Evolutionary conservation across 2,797 vertebrate species (phyloP).

Genomic region (Malacoctenus gilli): DNA sequence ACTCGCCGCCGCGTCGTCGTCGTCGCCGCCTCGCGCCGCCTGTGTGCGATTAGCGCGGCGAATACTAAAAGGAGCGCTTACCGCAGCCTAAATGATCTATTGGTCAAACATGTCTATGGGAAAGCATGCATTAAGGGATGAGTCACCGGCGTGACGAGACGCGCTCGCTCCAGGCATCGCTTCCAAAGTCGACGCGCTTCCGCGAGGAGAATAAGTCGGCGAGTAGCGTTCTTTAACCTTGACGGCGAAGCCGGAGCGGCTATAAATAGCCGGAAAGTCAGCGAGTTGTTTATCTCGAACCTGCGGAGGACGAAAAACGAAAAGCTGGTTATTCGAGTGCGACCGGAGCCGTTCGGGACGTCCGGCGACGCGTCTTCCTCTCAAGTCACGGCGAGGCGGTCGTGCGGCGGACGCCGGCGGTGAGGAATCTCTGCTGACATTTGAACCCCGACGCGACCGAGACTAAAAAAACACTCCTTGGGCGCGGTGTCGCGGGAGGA

Average conservation of each 20-base stretch:
- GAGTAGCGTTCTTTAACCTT: conserved; percentile 24
- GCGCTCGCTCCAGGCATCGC: conserved; percentile 16
- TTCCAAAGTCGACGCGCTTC: conserved; percentile 27
- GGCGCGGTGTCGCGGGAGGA: conserved; percentile 52
- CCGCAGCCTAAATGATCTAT: conserved; percentile 44
- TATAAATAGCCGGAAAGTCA: conserved; percentile 19
- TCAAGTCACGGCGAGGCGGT: too few relatives aligned
- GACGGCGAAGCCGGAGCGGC: conserved; percentile 7
- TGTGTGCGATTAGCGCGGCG: conserved; percentile 46
- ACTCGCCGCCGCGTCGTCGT: conserved; percentile 74
- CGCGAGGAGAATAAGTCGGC: conserved; percentile 15
- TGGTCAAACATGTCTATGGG: conserved; percentile 53
- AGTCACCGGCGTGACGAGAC: conserved; percentile 33
- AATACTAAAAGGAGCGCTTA: conserved; percentile 41
- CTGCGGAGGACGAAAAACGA: conserved; percentile 14
- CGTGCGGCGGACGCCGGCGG: too few relatives aligned
- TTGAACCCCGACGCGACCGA: conserved; percentile 36
- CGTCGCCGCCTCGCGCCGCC: conserved; percentile 60
- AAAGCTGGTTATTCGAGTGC: conserved; percentile 7
- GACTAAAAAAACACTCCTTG: conserved; percentile 46
- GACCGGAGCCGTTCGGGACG: conserved; percentile 19
- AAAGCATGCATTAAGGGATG: conserved; percentile 50
- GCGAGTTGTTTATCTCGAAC: conserved; percentile 32
- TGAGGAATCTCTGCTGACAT: conserved; percentile 44
- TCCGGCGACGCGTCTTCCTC: conserved; percentile 16